phyloP scores from a whole-genome alignment of 2,888 invertebrate genomes.

The Strigamia maritima region DNA sequence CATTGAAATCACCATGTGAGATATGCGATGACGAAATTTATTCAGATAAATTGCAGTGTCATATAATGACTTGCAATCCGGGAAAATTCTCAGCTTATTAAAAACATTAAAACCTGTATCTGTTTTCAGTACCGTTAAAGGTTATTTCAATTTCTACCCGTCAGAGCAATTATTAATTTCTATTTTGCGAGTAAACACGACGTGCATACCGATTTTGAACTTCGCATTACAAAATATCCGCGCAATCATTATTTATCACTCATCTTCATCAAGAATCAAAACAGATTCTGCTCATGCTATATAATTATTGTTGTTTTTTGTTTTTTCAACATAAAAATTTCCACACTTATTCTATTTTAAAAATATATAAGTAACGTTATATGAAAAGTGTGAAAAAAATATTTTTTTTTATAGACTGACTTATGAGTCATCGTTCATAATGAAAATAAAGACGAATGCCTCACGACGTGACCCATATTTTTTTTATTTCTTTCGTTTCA shows the following conservation, averaged over 20 bases:
- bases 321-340: neutral
- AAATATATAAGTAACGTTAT: neutral
- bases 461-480: constrained; percentile 12
- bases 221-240: neutral
- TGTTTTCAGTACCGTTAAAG: constrained; percentile 8
- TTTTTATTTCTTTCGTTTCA: neutral
- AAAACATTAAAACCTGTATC: neutral
- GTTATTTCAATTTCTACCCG: constrained; percentile 5
- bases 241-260: constrained; percentile 7
- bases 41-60: neutral
- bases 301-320: neutral
- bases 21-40: neutral
- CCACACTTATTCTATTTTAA: neutral
- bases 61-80: constrained; percentile 9
- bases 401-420: neutral
- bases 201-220: neutral
- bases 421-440: constrained; percentile 5
- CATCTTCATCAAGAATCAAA: neutral
- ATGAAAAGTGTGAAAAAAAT: neutral
- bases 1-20: neutral
- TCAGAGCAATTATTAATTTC: neutral
- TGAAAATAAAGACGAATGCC: neutral
- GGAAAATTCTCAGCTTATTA: neutral
- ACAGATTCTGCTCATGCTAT: neutral
- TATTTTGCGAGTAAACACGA: neutral